Percentiles rank a stretch among this genome's conserved stretches.
These are phyloP conservation scores for Orthonevra nobilis DNA, from an alignment of 2,888 invertebrate species.

Conservation along the genomic window DNA sequence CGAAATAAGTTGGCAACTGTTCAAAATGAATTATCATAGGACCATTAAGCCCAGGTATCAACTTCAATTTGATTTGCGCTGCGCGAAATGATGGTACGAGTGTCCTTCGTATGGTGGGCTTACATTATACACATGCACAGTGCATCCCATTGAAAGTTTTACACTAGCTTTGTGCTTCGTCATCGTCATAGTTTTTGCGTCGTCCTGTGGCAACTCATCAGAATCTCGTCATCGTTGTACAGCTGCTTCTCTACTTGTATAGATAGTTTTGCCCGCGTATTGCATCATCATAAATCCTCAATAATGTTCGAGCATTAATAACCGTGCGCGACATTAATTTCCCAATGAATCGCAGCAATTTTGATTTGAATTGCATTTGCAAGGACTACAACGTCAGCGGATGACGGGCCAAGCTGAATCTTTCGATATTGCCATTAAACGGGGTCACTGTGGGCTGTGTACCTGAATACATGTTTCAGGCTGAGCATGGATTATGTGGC, in stretches of 20 bases:
- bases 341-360: constrained; percentile 57
- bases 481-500: too few species aligned
- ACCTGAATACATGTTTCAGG: too few species aligned
- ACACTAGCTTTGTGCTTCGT: constrained; percentile 1
- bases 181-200: constrained; percentile 3
- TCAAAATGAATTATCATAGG: constrained; percentile 61
- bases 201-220: constrained; percentile 11
- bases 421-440: too few species aligned
- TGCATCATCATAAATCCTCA: constrained; percentile 51
- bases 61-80: constrained; percentile 55
- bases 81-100: constrained; percentile 1
- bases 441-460: too few species aligned
- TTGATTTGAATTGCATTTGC: constrained; percentile 33
- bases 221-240: constrained; percentile 24
- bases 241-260: neutral
- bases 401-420: too few species aligned
- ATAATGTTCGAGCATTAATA: constrained; percentile 60
- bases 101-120: neutral
- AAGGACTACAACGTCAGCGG: too few species aligned
- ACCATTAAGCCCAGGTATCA: constrained; percentile 58
- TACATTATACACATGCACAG: too few species aligned
- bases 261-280: constrained; percentile 19
- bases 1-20: constrained; percentile 61
- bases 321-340: constrained; percentile 45
- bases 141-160: neutral